A percentile compares a stretch with the other conserved stretches of the same genome.
Evolutionary conservation across 2,888 invertebrate species (phyloP).

Genomic region (Selenia dentaria): DNA sequence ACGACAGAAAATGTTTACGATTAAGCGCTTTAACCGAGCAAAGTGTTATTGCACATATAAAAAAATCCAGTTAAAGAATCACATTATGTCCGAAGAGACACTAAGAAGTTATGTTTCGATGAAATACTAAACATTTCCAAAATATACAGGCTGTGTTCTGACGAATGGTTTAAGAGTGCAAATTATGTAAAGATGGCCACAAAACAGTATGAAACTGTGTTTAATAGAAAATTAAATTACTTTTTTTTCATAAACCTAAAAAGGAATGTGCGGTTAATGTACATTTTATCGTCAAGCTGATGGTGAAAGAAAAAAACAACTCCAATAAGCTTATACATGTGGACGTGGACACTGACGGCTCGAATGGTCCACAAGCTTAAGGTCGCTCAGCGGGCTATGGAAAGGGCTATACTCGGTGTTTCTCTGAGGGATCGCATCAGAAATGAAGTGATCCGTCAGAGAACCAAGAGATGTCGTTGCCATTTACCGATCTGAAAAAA

Average conservation of each 20-base stretch:
- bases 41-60: not conserved
- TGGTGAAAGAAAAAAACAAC: no score
- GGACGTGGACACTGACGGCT: no score
- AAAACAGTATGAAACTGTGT: not conserved
- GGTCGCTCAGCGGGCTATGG: no score
- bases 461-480: no score
- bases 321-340: not conserved
- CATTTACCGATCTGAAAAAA: no score
- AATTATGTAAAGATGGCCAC: not conserved
- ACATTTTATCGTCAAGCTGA: no score
- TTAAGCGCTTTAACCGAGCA: not conserved
- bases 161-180: not conserved
- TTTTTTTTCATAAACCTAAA: not conserved
- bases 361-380: no score
- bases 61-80: slow-evolving; percentile 1
- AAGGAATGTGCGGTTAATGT: not conserved
- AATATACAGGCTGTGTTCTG: not conserved
- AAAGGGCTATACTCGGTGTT: no score
- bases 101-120: not conserved
- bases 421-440: no score
- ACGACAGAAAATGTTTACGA: not conserved
- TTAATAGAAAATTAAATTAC: not conserved
- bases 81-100: not conserved
- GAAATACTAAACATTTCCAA: not conserved
- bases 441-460: no score